Evolutionary conservation across 2,113 vertebrate genomes (phyloP), one percentile per base, ranked within the genome.

Genomic region (Myotis lucifugus): DNA sequence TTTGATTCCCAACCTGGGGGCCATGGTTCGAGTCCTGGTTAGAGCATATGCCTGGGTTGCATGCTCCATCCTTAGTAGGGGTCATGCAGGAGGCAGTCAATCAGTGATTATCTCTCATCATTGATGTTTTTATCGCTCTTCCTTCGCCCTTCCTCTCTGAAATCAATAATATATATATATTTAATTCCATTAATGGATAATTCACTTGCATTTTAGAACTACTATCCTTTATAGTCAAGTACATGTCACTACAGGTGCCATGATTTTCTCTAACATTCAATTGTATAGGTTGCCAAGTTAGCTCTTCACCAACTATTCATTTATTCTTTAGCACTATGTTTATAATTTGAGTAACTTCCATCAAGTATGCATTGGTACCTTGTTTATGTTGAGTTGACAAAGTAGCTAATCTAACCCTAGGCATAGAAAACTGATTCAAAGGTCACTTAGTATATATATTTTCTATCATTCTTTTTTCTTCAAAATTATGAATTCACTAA

Each of bases 401-500:
- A 79, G 59, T 61, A 78, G 25, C 46, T 67, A 67, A 96, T 92
- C 70, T 96, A 15, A 84, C 25, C 6, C 27, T 70, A 66, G 13
- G 8, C 34, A 61, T 72, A 23, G 50, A 84, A 92, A 91, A 88
- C 5, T 17, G 11, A 78, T 73, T 67, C 46, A 87, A 74, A 94
- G 27, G 50, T 94, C 37, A 87, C 74, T 89, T 92, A 69, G 2
- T 64, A 84, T 6, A 81, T n/a, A 14, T 54, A 83, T 56, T 48
- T 29, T 10, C 25, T 90, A 88, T 23, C n/a, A 66, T 77, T 46
- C 18, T 40, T 19, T 78, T 87, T 83, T 56, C 23, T 86, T 85
- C 64, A 70, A 85, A 91, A 82, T 12, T 11, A 12, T 90, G 73
- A 54, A 27, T 85, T 85, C 18, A 92, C 46, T 88, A 76, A 97